Base-by-base conservation (phyloP, 1,140 invertebrate genomes). In the Drosophila arizonae region DNA sequence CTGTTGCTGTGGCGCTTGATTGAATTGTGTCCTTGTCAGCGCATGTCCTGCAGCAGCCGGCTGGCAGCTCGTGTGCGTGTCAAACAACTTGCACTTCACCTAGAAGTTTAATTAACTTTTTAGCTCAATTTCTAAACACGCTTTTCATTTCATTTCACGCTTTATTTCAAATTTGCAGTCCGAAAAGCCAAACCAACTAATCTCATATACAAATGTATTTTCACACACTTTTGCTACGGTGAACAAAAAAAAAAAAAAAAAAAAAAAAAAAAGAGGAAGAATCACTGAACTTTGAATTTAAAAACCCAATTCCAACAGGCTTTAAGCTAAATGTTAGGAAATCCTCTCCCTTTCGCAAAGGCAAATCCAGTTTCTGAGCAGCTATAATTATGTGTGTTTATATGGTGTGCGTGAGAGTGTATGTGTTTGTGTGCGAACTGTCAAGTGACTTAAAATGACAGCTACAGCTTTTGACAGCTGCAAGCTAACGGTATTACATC, bases 91-190 rank as follows among this genome's bases (percentile, higher is more conserved):
- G 41, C 41, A n/a, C 15, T 51, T 30, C 56, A 68, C 52, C 65
- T 68, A 73, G 81, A 86, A 81, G 64, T 87, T 86, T 81, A 86
- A 87, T 86, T 87, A 81, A 87, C 82, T 79, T 87, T 87, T 76
- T 26, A 67, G 82, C 79, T 69, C 66, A 68, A 73, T 81, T 87
- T 75, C 78, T 81, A 81, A 87, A 73, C 76, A 68, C 56, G 46
- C 72, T 78, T 56, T 30, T 43, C 51, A 26, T 11, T 41, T 48
- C 26, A 21, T 54, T 36, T 17, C 33, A 21, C 10, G 9, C 13
- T 41, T 9, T 58, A 57, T 51, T 75, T 39, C 26, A 66, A 33
- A 9, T 28, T 57, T 43, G 11, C 11, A 21, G 58, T 30, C 46
- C 43, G 33, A 30, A 41, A 62, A 17, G 11, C 48, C 13, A 45